These are phyloP conservation scores for Gymnobelideus leadbeateri DNA, from an alignment of 2,113 vertebrate species.

Conservation along the genomic window DNA sequence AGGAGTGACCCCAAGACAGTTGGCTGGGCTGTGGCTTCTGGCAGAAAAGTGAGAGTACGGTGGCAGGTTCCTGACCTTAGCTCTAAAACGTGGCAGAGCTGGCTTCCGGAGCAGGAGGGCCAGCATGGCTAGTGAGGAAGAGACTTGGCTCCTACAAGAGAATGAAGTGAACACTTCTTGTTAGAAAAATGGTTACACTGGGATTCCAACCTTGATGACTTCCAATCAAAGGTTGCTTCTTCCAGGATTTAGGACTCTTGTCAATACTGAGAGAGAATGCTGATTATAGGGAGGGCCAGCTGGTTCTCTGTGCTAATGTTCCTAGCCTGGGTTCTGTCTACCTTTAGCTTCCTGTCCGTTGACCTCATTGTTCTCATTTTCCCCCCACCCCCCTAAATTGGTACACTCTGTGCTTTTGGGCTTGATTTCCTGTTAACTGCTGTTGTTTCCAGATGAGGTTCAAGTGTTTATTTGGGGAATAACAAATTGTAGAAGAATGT, in stretches of 20 bases:
- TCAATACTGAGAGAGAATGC: neutral
- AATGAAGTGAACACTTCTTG: neutral
- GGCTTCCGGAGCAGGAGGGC: constrained; percentile 23
- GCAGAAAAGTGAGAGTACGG: neutral
- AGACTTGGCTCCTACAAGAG: neutral
- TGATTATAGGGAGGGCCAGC: constrained; percentile 20
- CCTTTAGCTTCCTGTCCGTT: constrained; percentile 64
- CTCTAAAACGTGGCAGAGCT: neutral
- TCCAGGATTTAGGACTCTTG: neutral
- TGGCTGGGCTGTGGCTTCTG: constrained; percentile 14
- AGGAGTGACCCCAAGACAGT: constrained; percentile 40
- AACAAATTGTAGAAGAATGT: constrained; percentile 60
- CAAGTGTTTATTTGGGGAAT: constrained; percentile 61
- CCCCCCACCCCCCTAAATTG: constrained; percentile 35
- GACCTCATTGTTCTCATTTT: constrained; percentile 53
- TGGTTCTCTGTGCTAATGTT: constrained; percentile 28
- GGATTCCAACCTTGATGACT: neutral
- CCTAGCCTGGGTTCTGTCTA: constrained; percentile 49
- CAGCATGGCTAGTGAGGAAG: neutral
- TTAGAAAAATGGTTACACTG: neutral
- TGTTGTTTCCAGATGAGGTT: constrained; percentile 75
- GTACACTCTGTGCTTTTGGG: constrained; percentile 66
- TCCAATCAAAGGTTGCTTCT: neutral
- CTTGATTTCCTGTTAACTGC: constrained; percentile 75
- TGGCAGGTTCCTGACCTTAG: constrained; percentile 20